Evolutionary conservation across 2,113 vertebrate species (phyloP).

Genomic region (Melanocharis versteri): DNA sequence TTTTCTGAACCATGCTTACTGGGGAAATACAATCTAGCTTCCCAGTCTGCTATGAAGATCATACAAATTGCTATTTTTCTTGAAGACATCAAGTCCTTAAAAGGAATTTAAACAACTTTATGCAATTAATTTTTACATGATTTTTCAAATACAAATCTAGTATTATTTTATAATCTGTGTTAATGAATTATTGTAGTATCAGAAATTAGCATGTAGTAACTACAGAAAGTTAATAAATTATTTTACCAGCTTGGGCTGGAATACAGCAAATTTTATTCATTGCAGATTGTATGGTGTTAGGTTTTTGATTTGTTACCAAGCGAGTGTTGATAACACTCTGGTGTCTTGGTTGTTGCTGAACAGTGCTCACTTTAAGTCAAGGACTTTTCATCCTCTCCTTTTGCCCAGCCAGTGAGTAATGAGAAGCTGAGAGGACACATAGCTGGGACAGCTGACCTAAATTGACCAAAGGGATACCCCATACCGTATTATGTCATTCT

Average conservation of each 20-base stretch:
- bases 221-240: not conserved
- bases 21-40: not conserved
- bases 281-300: accelerated
- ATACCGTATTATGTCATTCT: not conserved
- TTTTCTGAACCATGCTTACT: not conserved
- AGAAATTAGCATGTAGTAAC: not conserved
- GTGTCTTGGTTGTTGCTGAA: not conserved
- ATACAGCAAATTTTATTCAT: not conserved
- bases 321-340: not conserved
- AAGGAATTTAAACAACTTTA: not conserved
- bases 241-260: not conserved
- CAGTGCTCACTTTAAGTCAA: not conserved
- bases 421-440: not conserved
- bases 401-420: not conserved
- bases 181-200: not conserved
- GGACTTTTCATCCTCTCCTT: not conserved
- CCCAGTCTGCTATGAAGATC: not conserved
- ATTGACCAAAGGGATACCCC: not conserved
- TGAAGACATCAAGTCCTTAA: not conserved
- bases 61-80: not conserved
- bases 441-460: not conserved
- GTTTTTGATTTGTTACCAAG: not conserved
- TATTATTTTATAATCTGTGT: not conserved
- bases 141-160: not conserved
- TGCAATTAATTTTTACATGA: not conserved